These are phyloP conservation scores for Pinna nobilis DNA, from an alignment of 1,140 invertebrate species.

Conservation along the genomic window DNA sequence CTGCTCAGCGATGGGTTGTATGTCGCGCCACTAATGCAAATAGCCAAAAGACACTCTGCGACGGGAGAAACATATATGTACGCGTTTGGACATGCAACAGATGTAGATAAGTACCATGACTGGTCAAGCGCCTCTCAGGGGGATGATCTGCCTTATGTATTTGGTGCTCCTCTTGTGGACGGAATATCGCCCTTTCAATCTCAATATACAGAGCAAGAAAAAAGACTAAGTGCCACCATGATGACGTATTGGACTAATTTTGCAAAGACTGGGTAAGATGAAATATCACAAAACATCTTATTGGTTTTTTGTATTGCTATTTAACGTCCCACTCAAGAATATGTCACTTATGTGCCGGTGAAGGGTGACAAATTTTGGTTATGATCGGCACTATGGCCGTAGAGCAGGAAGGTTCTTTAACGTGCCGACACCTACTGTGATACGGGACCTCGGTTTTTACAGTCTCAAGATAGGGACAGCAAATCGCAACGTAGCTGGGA, in stretches of 20 bases:
- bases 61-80: constrained; percentile 68
- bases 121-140: constrained; percentile 82
- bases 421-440: too few species aligned
- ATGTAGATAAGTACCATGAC: constrained; percentile 82
- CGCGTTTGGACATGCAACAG: constrained; percentile 85
- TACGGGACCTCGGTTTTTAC: too few species aligned
- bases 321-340: too few species aligned
- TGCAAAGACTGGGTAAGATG: constrained; percentile 95
- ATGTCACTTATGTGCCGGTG: too few species aligned
- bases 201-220: constrained; percentile 93
- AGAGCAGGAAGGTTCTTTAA: too few species aligned
- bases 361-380: too few species aligned
- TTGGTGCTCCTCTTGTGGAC: constrained; percentile 90
- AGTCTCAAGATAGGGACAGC: too few species aligned
- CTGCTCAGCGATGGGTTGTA: constrained; percentile 91
- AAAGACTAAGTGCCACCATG: constrained; percentile 90
- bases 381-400: too few species aligned
- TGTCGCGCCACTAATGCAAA: constrained; percentile 93
- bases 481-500: too few species aligned
- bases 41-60: constrained; percentile 90
- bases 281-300: neutral
- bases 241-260: constrained; percentile 98
- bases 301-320: neutral
- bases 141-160: constrained; percentile 94
- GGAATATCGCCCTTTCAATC: constrained; percentile 85